Evolutionary conservation across 2,888 invertebrate species (phyloP), one percentile per base, ranked within the genome.

Genomic region (Prenolepis imparis): DNA sequence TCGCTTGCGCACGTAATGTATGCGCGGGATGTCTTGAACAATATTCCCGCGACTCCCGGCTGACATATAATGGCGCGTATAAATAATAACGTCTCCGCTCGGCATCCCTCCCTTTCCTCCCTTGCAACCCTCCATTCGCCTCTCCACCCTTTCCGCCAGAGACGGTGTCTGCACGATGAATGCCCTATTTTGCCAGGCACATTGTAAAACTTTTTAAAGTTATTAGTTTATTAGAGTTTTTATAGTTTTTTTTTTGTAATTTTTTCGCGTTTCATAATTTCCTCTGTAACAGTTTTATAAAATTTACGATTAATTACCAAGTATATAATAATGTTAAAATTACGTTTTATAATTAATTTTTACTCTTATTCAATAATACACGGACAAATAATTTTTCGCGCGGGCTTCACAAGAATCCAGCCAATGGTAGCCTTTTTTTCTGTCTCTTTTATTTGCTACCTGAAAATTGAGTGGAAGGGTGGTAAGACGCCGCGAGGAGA

Each of bases 21-120:
- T 93, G 93, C 93, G 93, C 92, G 86, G 89, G 91, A 93, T 91
- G 92, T 92, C 93, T 93, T 91, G 93, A 93, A 93, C 93, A 93
- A 93, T 93, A 93, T 94, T 93, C 92, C 91, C 89, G 89, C 90
- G 91, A 92, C 90, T 92, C 63, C 90, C 84, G 91, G 89, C 88
- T 90, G 91, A 93, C 92, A 91, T 91, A 93, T 93, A 94, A 93
- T 94, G 89, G 92, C 89, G 84, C 88, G 91, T 92, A 93, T 93
- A 93, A 93, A 93, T 93, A 93, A 93, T 92, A 92, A 90, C 90
- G 88, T 90, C 89, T 90, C 88, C 72, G 84, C 86, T 82, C 81
- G 72, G 85, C 85, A 61, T 73, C 74, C 75, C 70, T 68, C 55
- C 41, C 44, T 63, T 41, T 61, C 41, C 78, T 84, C 75, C 24